Evolutionary conservation across 1,140 invertebrate genomes (phyloP).

Genomic region (Spodoptera litura): DNA sequence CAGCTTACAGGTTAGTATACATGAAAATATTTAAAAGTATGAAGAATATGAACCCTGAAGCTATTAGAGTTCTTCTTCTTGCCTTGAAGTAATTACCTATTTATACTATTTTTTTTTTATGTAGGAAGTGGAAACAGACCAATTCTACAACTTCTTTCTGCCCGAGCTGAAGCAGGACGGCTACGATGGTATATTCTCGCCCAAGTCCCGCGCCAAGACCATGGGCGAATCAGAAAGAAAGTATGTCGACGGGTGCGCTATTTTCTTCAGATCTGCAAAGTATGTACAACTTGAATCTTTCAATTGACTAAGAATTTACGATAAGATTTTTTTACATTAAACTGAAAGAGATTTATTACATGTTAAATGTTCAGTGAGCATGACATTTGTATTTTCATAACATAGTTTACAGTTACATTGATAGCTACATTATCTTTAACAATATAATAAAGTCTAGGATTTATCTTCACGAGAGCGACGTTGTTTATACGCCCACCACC

Average conservation of each 20-base stretch:
- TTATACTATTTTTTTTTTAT: conserved; percentile 30
- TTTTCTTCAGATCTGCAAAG: conserved; percentile 98
- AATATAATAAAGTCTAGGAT: neutral
- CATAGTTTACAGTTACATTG: too few species aligned
- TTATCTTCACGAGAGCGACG: conserved; percentile 24
- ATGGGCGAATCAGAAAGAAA: conserved; percentile 99
- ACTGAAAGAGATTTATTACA: too few species aligned
- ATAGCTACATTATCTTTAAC: neutral
- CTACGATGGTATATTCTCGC: conserved; percentile 99
- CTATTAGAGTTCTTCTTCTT: too few species aligned
- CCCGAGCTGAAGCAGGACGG: conserved; percentile 97
- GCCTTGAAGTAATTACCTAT: neutral
- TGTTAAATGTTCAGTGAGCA: too few species aligned
- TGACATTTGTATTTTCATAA: too few species aligned
- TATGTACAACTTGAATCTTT: conserved; percentile 86
- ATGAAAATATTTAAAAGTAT: neutral
- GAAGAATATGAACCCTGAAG: neutral
- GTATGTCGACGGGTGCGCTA: conserved; percentile 99
- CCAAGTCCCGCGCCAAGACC: conserved; percentile 99
- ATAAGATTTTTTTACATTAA: too few species aligned
- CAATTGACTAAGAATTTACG: neutral
- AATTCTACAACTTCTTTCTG: conserved; percentile 98
- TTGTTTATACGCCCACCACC: conserved; percentile 32
- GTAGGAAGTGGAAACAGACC: conserved; percentile 99
- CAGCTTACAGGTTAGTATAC: conserved; percentile 88